A percentile compares a stretch with the other conserved stretches of the same genome.
These are phyloP conservation scores for Poeciliopsis turrubarensis DNA, from an alignment of 2,113 vertebrate genomes.

Conservation along the genomic window DNA sequence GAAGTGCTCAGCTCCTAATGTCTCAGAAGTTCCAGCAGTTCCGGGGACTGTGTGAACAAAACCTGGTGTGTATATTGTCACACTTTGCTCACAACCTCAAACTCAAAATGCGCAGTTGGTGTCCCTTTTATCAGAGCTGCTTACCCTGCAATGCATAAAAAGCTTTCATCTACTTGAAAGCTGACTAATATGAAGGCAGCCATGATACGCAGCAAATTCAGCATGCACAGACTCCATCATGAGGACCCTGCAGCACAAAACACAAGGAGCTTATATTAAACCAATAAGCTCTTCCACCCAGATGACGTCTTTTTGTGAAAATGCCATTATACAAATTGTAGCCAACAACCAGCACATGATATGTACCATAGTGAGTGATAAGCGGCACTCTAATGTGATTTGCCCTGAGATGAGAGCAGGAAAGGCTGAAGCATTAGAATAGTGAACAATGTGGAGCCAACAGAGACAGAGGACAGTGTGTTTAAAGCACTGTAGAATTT, in stretches of 20 bases:
- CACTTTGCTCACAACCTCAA: neutral
- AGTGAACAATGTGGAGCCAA: neutral
- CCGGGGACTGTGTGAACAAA: slow-evolving; percentile 96
- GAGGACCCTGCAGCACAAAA: slow-evolving; percentile 28
- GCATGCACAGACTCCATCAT: slow-evolving; percentile 14
- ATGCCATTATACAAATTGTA: slow-evolving; percentile 9
- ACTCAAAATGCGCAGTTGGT: neutral
- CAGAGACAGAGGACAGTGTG: neutral
- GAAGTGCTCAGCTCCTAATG: slow-evolving; percentile 83
- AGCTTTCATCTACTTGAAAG: slow-evolving; percentile 13
- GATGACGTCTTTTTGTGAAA: slow-evolving; percentile 31
- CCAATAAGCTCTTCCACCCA: slow-evolving; percentile 42
- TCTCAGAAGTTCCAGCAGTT: slow-evolving; percentile 97
- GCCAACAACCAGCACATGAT: slow-evolving; percentile 17
- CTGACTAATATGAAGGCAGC: slow-evolving; percentile 20
- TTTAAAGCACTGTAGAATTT: neutral
- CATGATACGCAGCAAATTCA: neutral
- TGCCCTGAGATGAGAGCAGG: neutral
- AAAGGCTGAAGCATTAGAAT: neutral
- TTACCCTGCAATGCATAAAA: slow-evolving; percentile 6
- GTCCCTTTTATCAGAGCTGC: slow-evolving; percentile 1
- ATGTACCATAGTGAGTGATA: neutral
- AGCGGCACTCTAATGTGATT: neutral
- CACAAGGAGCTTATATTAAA: slow-evolving; percentile 56
- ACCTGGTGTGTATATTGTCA: slow-evolving; percentile 87